Conservation (phyloP, 2,888 invertebrate species). For the Eilema depressum region DNA sequence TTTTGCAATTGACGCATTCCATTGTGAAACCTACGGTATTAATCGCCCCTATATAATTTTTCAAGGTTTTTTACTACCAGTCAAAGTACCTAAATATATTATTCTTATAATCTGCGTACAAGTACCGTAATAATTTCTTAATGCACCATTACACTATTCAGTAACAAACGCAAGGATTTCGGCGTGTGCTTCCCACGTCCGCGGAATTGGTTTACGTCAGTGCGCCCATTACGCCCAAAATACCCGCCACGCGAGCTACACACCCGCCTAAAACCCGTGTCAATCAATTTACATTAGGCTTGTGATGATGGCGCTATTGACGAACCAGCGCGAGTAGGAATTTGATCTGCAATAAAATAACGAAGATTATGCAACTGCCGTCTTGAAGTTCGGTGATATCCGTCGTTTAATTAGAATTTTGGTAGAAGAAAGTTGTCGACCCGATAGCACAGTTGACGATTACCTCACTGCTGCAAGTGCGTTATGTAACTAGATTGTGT, state of each 20-base stretch:
- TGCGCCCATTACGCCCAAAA: conserved; percentile 78
- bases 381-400: conserved; percentile 39
- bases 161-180: conserved; percentile 68
- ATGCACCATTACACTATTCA: conserved; percentile 66
- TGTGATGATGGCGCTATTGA: conserved; percentile 61
- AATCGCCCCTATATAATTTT: conserved; percentile 31
- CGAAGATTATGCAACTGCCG: conserved; percentile 33
- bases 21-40: conserved; percentile 50
- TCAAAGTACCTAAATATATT: conserved; percentile 37
- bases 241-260: conserved; percentile 73
- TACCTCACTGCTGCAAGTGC: conserved; percentile 47
- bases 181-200: conserved; percentile 73
- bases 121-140: conserved; percentile 58
- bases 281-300: conserved; percentile 78
- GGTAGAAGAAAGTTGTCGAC: conserved; percentile 48
- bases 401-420: conserved; percentile 55
- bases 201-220: conserved; percentile 80
- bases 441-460: conserved; percentile 48
- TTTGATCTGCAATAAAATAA: conserved; percentile 46
- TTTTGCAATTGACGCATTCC: conserved; percentile 76
- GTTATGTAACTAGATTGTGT: conserved; percentile 68
- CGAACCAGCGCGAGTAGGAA: conserved; percentile 54
- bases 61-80: conserved; percentile 50
- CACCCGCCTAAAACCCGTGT: conserved; percentile 75
- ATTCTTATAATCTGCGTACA: conserved; percentile 43